Evolutionary conservation across 2,113 vertebrate genomes (phyloP), one percentile per base, ranked within the genome.

Genomic region (Forbesichthys papilliferus): DNA sequence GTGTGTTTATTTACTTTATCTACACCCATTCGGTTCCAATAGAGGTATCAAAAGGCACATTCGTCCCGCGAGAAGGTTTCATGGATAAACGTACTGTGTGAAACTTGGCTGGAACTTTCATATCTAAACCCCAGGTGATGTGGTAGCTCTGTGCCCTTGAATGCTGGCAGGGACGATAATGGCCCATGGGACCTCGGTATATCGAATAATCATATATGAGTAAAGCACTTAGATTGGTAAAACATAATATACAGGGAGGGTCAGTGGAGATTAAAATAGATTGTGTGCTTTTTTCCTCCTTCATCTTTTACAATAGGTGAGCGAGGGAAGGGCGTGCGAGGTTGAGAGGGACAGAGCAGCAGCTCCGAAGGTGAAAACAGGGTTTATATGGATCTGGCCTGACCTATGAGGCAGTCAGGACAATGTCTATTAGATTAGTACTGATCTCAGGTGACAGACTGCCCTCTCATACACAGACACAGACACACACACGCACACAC

Each of bases 381-480:
- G 75, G 74, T 85, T 84, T 81, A 73, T 84, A 85, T 86, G 70
- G 78, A 85, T 77, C 87, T 3, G 46, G 67, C n/a, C 55, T 88
- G 81, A 84, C 84, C 87, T 85, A 78, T 82, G 73, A 79, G 59
- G 69, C 51, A 12, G 78, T 55, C 34, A 68, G 60, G 64, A 62
- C 68, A 67, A 62, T 67, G 63, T 84, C 78, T 79, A 90, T 87
- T 83, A 80, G 80, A 88, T 90, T 86, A 84, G 60, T 53, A 81
- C 67, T 74, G 80, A 86, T 87, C 75, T 82, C 71, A 79, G 55
- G 36, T 74, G 82, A 83, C 14, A 3, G 72, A 55, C 73, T 71
- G 73, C 65, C 80, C 69, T 73, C 13, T 4, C 49, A 52, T 10
- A 3, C 47, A 76, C 51, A 61, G 56, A 16, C 18, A 57, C 49